Evolutionary conservation across 2,797 vertebrate species (phyloP).

Genomic region (Siniperca scherzeri): DNA sequence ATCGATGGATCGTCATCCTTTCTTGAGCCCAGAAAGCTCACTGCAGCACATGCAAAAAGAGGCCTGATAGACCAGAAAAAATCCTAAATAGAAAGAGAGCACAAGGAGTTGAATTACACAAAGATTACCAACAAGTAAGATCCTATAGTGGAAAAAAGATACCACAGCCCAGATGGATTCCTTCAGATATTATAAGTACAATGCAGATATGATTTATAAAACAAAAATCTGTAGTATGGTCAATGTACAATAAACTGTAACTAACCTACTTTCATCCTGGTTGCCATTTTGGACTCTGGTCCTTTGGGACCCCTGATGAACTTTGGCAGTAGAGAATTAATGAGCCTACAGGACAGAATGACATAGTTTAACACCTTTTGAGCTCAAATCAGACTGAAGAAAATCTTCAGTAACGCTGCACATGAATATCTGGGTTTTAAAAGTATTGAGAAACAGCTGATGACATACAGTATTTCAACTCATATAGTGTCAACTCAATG

Average conservation of each 20-base stretch:
- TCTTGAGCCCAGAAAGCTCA: not conserved
- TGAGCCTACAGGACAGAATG: conserved; percentile 69
- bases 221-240: not conserved
- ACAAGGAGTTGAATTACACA: not conserved
- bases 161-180: not conserved
- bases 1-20: not conserved
- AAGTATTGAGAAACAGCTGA: not conserved
- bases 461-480: not conserved
- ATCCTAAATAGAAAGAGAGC: not conserved
- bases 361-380: not conserved
- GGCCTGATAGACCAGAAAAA: not conserved
- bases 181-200: not conserved
- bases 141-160: not conserved
- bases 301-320: conserved; percentile 79
- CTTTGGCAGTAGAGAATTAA: conserved; percentile 81
- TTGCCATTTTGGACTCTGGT: conserved; percentile 83
- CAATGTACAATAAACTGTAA: conserved; percentile 4
- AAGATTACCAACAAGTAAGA: not conserved
- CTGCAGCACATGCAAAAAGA: not conserved
- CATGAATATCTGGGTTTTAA: not conserved
- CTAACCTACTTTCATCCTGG: conserved; percentile 73
- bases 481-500: not conserved
- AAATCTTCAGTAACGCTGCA: not conserved
- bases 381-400: conserved; percentile 6
- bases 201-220: not conserved